Conservation (phyloP, 2,797 vertebrate genomes). For the Chlorospingus semifuscus region DNA sequence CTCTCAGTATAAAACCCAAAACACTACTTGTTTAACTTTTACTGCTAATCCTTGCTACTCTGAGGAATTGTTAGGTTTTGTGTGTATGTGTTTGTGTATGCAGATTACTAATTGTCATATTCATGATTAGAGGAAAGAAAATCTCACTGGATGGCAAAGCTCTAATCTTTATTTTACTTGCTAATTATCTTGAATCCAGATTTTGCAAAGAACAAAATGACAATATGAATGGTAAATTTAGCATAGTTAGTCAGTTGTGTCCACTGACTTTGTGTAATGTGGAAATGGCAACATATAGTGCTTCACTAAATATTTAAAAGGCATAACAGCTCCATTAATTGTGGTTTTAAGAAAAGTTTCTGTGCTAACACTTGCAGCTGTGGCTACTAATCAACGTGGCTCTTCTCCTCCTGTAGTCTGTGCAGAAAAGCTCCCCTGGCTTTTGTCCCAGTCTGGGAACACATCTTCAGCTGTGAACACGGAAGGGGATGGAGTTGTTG, state of each 20-base stretch:
- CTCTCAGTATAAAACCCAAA: not conserved
- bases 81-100: not conserved
- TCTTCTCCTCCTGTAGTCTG: not conserved
- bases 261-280: not conserved
- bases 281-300: not conserved
- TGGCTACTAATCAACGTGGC: not conserved
- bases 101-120: not conserved
- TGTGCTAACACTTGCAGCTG: not conserved
- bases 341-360: not conserved
- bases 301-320: not conserved
- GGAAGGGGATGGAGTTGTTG: not conserved
- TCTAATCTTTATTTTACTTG: not conserved
- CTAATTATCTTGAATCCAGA: not conserved
- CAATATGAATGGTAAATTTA: not conserved
- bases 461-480: not conserved
- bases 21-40: not conserved
- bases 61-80: not conserved
- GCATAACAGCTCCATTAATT: not conserved
- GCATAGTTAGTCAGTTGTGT: not conserved
- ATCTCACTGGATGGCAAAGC: not conserved
- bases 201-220: not conserved
- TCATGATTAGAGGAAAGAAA: not conserved
- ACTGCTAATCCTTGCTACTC: not conserved
- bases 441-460: not conserved
- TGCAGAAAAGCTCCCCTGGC: not conserved